Percentiles rank a stretch among this genome's conserved stretches.
Evolutionary conservation across 2,113 vertebrate species (phyloP).

Genomic region (Microtus pennsylvanicus): DNA sequence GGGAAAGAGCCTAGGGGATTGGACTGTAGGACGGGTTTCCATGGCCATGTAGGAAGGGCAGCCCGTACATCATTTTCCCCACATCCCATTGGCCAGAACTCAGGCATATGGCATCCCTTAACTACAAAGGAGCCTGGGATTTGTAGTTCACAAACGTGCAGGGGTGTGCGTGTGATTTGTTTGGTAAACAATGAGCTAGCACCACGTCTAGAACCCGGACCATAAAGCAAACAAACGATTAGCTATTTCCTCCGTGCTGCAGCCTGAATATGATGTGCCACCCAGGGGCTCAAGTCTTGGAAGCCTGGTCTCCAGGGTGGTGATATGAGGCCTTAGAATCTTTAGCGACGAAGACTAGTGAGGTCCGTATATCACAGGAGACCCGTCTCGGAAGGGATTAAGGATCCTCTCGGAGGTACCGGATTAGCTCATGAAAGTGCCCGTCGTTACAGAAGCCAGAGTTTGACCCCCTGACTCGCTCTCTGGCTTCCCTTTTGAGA

Average conservation of each 20-base stretch:
- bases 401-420: background rate
- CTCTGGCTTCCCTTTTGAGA: background rate
- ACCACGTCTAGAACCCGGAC: background rate
- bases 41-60: background rate
- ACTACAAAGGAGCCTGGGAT: background rate
- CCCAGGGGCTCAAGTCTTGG: background rate
- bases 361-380: background rate
- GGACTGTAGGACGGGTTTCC: rapidly evolving
- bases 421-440: background rate
- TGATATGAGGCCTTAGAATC: background rate
- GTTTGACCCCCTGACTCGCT: background rate
- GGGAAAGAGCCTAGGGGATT: too few relatives aligned
- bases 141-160: background rate
- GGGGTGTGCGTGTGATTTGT: background rate
- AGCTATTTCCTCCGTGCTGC: background rate
- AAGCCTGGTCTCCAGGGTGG: background rate
- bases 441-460: background rate
- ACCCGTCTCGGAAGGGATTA: background rate
- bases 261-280: background rate
- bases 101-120: background rate
- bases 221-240: background rate
- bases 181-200: background rate
- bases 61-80: rapidly evolving
- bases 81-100: background rate
- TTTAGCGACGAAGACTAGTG: background rate